A percentile compares a stretch with the other conserved stretches of the same genome.
Conservation (phyloP, 2,888 invertebrate species). For the Drosophila lutescens region DNA sequence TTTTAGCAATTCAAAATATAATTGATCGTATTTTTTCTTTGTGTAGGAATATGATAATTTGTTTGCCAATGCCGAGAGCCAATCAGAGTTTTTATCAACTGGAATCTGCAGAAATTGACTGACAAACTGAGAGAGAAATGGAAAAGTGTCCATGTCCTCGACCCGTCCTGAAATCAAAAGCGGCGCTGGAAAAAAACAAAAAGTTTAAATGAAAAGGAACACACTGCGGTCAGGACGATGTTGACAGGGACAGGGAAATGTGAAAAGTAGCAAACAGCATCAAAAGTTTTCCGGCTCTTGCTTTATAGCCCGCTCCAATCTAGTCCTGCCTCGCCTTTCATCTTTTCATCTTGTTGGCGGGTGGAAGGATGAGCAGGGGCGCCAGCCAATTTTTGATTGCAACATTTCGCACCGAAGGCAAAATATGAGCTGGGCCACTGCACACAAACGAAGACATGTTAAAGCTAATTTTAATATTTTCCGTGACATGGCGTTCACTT, state of each 20-base stretch:
- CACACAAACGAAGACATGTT: constrained; percentile 63
- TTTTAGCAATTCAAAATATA: not conserved
- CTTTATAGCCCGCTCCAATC: constrained; percentile 27
- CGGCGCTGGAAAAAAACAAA: constrained; percentile 44
- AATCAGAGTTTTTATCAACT: constrained; percentile 83
- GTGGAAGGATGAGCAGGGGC: constrained; percentile 15
- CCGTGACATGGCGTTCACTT: constrained; percentile 81
- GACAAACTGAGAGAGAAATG: constrained; percentile 55
- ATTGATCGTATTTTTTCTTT: not conserved
- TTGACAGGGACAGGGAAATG: constrained; percentile 54
- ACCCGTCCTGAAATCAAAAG: constrained; percentile 61
- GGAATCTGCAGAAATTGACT: constrained; percentile 81
- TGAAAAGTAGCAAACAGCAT: constrained; percentile 65
- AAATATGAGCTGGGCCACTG: constrained; percentile 27
- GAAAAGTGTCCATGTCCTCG: constrained; percentile 49
- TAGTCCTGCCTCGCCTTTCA: constrained; percentile 52
- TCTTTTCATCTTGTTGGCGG: constrained; percentile 44
- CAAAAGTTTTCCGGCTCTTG: constrained; percentile 60
- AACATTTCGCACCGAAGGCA: constrained; percentile 75
- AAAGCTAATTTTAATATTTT: constrained; percentile 83
- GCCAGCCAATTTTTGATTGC: constrained; percentile 74
- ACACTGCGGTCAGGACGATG: constrained; percentile 34
- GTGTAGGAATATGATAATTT: constrained; percentile 79
- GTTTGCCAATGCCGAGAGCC: constrained; percentile 60
- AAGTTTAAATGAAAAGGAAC: constrained; percentile 44